Evolutionary conservation across 1,140 invertebrate genomes (phyloP).

Genomic region (Neotoxoptera formosana): DNA sequence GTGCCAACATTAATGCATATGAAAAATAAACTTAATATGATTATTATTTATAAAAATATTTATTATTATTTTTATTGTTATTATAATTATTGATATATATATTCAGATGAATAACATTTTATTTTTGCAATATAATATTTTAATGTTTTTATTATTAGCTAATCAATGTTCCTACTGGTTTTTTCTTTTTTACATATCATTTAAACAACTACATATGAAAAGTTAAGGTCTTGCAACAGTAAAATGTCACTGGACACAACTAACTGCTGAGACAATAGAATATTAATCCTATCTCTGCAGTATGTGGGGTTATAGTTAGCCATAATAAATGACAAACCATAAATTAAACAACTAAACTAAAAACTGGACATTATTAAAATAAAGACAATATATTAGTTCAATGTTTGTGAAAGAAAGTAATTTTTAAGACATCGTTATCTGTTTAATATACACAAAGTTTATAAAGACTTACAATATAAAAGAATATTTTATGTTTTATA

Average conservation of each 20-base stretch:
- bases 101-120: constrained; percentile 32
- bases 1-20: constrained; percentile 32
- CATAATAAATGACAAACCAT: not conserved
- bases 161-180: not conserved
- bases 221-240: too few relatives aligned
- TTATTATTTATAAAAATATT: constrained; percentile 43
- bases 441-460: constrained; percentile 34
- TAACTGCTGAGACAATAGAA: too few relatives aligned
- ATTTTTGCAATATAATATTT: constrained; percentile 42
- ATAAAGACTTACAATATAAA: constrained; percentile 40
- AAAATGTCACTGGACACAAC: too few relatives aligned
- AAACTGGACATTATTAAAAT: not conserved
- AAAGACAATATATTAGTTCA: not conserved
- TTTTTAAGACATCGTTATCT: not conserved
- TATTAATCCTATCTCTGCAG: too few relatives aligned
- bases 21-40: not conserved
- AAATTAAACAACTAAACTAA: not conserved
- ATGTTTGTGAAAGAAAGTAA: not conserved
- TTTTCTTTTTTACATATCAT: not conserved
- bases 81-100: constrained; percentile 43
- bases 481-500: not conserved
- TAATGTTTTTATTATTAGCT: not conserved
- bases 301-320: too few relatives aligned
- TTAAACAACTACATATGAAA: not conserved
- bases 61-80: constrained; percentile 40